phyloP scores from a whole-genome alignment of 1,140 invertebrate genomes.

The Euwallacea fornicatus region DNA sequence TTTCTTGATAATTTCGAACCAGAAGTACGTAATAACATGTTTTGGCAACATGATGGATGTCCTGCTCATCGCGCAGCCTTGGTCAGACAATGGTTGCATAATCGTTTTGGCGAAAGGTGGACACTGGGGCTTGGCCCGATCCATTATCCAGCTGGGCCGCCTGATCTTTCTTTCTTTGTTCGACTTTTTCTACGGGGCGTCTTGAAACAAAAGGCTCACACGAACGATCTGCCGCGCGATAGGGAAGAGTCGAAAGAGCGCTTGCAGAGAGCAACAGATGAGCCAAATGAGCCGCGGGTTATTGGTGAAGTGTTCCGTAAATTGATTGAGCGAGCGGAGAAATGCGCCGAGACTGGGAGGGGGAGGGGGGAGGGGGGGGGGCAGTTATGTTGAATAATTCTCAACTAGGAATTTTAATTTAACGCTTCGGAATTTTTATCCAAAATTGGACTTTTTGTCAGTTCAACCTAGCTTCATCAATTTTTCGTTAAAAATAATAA shows the following conservation, averaged over 20 bases:
- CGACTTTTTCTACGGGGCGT: slow-evolving; percentile 16
- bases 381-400: slow-evolving; percentile 13
- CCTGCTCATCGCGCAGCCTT: no score
- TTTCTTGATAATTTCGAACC: no score
- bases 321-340: slow-evolving; percentile 2
- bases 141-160: slow-evolving; percentile 16
- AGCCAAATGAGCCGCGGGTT: slow-evolving; percentile 9
- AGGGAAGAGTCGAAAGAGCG: slow-evolving; percentile 8
- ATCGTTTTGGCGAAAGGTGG: neutral
- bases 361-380: neutral
- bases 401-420: no score
- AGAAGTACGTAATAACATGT: no score
- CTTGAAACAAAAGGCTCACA: slow-evolving; percentile 2
- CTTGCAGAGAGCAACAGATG: no score
- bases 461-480: no score
- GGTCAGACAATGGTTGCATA: no score
- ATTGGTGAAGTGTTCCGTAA: slow-evolving; percentile 12
- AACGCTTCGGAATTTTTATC: no score
- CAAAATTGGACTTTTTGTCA: no score
- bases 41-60: no score
- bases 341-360: no score
- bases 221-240: slow-evolving; percentile 9
- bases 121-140: neutral
- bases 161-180: slow-evolving; percentile 11
- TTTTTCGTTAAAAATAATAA: no score